Percentiles rank a stretch among this genome's conserved stretches.
Conservation (phyloP, 2,888 invertebrate species). For the Apodemia zela region DNA sequence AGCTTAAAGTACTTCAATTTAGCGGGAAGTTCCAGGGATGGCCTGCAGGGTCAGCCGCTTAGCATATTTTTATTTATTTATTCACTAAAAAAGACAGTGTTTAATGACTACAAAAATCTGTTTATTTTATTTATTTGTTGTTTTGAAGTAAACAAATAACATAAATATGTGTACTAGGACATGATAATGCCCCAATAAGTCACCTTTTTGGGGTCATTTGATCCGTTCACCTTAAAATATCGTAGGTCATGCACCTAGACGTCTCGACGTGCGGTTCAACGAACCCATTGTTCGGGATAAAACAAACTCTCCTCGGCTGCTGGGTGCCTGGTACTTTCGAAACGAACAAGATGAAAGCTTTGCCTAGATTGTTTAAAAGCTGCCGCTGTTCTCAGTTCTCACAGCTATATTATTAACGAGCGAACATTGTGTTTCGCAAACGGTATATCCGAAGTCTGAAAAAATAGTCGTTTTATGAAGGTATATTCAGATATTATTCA, state of each 20-base stretch:
- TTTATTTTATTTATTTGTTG: neutral
- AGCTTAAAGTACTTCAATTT: too few species aligned
- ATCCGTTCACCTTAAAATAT: constrained; percentile 23
- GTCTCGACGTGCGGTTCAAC: constrained; percentile 31
- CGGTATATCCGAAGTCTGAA: too few species aligned
- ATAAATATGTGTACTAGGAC: neutral
- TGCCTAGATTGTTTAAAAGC: constrained; percentile 14
- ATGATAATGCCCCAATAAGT: neutral
- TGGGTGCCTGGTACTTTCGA: constrained; percentile 30
- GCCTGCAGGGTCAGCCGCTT: too few species aligned
- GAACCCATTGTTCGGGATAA: constrained; percentile 26
- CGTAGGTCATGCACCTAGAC: constrained; percentile 35
- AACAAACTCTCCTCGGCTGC: constrained; percentile 26
- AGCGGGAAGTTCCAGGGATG: too few species aligned
- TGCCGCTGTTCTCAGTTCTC: neutral
- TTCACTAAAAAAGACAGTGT: too few species aligned
- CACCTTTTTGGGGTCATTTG: constrained; percentile 8
- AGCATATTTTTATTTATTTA: too few species aligned
- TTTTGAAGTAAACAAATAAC: neutral
- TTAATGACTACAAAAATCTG: too few species aligned
- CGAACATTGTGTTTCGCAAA: too few species aligned
- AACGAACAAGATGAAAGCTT: constrained; percentile 25
- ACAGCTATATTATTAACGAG: neutral
- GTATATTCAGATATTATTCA: too few species aligned
- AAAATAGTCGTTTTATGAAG: too few species aligned